Conservation (phyloP, 2,888 invertebrate species). For the Balanococcus diminutus region DNA sequence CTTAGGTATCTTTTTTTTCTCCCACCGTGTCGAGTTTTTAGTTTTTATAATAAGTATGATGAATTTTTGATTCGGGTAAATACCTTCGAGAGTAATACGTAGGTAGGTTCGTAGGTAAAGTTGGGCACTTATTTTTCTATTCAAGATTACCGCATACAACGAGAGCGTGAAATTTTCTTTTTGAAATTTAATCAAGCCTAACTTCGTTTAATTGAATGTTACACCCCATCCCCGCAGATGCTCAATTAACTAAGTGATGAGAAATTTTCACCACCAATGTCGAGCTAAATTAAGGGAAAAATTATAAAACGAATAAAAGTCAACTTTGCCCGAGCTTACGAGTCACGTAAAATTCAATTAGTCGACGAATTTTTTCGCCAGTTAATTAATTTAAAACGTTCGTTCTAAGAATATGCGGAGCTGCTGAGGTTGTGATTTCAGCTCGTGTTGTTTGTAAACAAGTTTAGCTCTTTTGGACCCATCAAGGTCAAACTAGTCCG, state of each 20-base stretch:
- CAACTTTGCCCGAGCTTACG: neutral
- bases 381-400: neutral
- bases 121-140: too few species aligned
- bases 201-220: neutral
- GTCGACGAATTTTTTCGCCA: neutral
- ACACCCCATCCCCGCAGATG: neutral
- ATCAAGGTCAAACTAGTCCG: too few species aligned
- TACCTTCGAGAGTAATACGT: neutral
- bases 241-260: neutral
- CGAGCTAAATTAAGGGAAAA: neutral
- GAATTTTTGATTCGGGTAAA: neutral
- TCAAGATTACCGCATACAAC: neutral
- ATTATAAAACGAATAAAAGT: neutral
- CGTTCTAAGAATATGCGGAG: neutral
- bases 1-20: too few species aligned
- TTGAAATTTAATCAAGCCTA: neutral
- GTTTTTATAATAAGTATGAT: neutral
- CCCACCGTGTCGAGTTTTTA: neutral
- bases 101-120: neutral
- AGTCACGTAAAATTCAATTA: neutral
- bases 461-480: too few species aligned
- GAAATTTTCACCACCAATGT: neutral
- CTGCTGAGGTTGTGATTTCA: neutral
- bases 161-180: neutral
- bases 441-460: too few species aligned